phyloP scores from a whole-genome alignment of 2,888 invertebrate species.

The Prosapia bicincta region DNA sequence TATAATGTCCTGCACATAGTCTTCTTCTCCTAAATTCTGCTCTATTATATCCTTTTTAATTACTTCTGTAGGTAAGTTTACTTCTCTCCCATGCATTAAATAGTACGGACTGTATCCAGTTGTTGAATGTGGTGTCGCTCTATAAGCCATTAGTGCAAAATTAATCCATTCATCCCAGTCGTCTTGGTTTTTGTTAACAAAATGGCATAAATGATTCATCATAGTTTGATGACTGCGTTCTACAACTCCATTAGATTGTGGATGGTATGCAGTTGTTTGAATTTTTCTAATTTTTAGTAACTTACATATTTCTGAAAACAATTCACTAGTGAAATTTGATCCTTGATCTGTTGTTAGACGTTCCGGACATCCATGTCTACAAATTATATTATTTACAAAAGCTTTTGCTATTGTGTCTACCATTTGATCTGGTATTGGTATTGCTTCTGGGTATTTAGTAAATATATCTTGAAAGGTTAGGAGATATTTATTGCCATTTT shows the following conservation, averaged over 20 bases:
- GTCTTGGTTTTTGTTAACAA: constrained; percentile 38
- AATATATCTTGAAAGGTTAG: no score
- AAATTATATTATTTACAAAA: constrained; percentile 41
- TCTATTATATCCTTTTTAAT: background rate
- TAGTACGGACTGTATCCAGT: no score
- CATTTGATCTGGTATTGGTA: constrained; percentile 42
- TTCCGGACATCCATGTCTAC: constrained; percentile 43
- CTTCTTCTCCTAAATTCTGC: constrained; percentile 3
- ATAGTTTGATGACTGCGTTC: constrained; percentile 43
- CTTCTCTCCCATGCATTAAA: background rate
- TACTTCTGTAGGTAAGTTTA: constrained; percentile 2
- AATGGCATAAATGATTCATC: constrained; percentile 41
- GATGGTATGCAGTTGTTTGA: constrained; percentile 40
- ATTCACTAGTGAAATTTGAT: constrained; percentile 43
- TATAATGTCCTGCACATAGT: background rate
- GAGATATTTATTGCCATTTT: no score
- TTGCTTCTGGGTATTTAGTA: constrained; percentile 40
- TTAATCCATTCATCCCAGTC: constrained; percentile 43
- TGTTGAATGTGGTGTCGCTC: no score
- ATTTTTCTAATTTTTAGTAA: constrained; percentile 12
- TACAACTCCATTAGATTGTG: constrained; percentile 41
- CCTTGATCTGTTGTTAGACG: constrained; percentile 45
- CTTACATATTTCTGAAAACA: constrained; percentile 40
- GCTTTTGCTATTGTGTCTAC: constrained; percentile 41
- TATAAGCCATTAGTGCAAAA: constrained; percentile 41